Evolutionary conservation across 2,797 vertebrate genomes (phyloP).

Genomic region (Pseudochirops corinnae): DNA sequence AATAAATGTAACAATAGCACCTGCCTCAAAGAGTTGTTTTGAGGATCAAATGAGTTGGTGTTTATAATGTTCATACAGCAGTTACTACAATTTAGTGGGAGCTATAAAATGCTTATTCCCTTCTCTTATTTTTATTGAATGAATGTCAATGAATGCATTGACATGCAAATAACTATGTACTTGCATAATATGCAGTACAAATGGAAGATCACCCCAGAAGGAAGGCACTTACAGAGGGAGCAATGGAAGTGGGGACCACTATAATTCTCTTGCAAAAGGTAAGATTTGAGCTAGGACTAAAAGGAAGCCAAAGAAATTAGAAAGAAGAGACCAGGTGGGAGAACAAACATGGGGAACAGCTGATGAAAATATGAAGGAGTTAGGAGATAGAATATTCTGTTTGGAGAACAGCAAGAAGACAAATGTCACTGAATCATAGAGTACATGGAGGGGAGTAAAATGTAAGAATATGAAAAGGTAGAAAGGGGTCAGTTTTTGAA

Average conservation of each 20-base stretch:
- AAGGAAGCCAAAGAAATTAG: no score
- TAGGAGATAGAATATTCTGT: background rate
- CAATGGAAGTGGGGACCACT: background rate
- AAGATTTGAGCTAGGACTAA: no score
- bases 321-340: background rate
- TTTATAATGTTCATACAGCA: background rate
- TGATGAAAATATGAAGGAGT: background rate
- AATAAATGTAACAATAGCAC: background rate
- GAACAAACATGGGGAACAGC: background rate
- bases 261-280: background rate
- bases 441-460: background rate
- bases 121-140: background rate
- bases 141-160: background rate
- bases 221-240: background rate
- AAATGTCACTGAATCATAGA: background rate
- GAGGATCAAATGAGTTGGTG: background rate
- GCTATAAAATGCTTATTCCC: background rate
- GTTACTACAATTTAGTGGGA: background rate
- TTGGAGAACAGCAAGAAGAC: no score
- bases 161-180: background rate
- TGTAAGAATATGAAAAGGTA: background rate
- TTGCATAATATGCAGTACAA: background rate
- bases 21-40: background rate
- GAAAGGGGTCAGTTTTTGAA: background rate
- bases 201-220: background rate